Evolutionary conservation across 1,140 invertebrate species (phyloP).

Genomic region (Drosophila bifasciata): DNA sequence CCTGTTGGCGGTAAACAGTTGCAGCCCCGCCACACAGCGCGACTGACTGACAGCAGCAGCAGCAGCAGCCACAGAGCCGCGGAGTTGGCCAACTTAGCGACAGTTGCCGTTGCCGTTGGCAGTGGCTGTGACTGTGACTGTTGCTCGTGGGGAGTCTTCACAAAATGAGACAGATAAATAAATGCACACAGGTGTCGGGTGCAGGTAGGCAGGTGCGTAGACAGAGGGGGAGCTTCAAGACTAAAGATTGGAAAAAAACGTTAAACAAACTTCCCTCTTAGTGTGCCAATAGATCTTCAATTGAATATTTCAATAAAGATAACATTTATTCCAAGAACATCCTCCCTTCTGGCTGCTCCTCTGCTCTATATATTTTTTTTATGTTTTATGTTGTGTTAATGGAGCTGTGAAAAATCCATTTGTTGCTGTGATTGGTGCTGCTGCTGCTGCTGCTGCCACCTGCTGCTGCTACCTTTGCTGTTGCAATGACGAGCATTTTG

Average conservation of each 20-base stretch:
- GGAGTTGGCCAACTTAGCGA: constrained; percentile 34
- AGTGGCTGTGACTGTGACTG: too few relatives aligned
- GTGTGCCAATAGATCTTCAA: too few relatives aligned
- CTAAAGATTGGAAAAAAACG: too few relatives aligned
- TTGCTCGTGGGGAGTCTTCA: constrained; percentile 41
- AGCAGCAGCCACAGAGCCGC: not conserved
- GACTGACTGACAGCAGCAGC: constrained; percentile 9
- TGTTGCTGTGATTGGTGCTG: constrained; percentile 67
- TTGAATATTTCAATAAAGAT: too few relatives aligned
- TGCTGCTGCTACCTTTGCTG: too few relatives aligned
- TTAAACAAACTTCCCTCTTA: too few relatives aligned
- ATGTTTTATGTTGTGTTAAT: constrained; percentile 1
- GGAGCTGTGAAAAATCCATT: constrained; percentile 34
- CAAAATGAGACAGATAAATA: constrained; percentile 51
- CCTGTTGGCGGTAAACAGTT: constrained; percentile 43
- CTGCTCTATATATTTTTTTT: constrained; percentile 8
- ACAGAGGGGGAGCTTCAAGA: not conserved
- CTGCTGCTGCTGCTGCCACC: constrained; percentile 19
- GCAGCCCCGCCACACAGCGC: constrained; percentile 15
- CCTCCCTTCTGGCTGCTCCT: not conserved
- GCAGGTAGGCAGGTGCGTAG: constrained; percentile 33
- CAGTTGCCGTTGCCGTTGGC: constrained; percentile 55
- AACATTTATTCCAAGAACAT: too few relatives aligned
- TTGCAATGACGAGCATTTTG: constrained; percentile 69
- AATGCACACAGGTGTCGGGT: constrained; percentile 19